Percentiles rank a stretch among this genome's conserved stretches.
Conservation (phyloP, 2,113 vertebrate species). For the Apeltes quadracus region DNA sequence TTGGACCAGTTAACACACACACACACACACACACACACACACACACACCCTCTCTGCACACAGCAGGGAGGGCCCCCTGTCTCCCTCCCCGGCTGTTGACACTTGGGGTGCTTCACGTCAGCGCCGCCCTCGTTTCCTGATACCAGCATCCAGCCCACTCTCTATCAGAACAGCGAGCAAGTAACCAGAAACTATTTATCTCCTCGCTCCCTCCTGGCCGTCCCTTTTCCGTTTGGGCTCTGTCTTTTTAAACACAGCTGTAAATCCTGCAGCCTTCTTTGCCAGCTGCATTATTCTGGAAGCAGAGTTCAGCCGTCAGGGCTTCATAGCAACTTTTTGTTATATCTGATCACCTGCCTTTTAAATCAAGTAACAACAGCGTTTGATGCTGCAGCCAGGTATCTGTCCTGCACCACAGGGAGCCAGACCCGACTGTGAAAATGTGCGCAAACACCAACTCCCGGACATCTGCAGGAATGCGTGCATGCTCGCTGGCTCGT, state of each 20-base stretch:
- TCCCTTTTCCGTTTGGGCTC: constrained; percentile 21
- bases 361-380: constrained; percentile 52
- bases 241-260: constrained; percentile 36
- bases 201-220: constrained; percentile 1
- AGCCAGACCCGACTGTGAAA: constrained; percentile 25
- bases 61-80: constrained; percentile 31
- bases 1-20: not conserved
- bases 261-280: not conserved
- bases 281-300: constrained; percentile 24
- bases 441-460: not conserved
- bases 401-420: constrained; percentile 56
- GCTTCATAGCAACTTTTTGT: constrained; percentile 56
- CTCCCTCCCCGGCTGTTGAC: constrained; percentile 51
- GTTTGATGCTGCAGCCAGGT: constrained; percentile 70
- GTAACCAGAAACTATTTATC: constrained; percentile 46
- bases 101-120: constrained; percentile 65
- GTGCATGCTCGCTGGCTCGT: not conserved
- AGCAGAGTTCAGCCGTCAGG: constrained; percentile 48
- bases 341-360: constrained; percentile 63
- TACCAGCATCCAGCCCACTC: constrained; percentile 34
- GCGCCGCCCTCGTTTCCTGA: constrained; percentile 51
- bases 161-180: constrained; percentile 50
- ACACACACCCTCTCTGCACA: constrained; percentile 5
- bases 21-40: too few relatives aligned
- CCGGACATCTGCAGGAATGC: constrained; percentile 33